Conservation (phyloP, 2,113 vertebrate species). For the Ivindomyrus marchei region DNA sequence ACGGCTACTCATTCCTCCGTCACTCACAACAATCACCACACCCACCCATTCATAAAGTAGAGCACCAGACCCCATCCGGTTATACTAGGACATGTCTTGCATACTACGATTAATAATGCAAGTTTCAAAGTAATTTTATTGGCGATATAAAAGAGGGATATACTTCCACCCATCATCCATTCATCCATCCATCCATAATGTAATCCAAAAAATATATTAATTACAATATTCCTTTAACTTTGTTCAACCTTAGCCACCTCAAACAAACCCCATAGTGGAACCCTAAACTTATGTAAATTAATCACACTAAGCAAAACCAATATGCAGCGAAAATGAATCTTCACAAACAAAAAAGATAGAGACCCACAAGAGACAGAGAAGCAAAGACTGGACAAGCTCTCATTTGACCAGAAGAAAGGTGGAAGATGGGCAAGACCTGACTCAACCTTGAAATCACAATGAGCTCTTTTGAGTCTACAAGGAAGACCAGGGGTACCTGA, state of each 20-base stretch:
- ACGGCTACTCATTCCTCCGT: slow-evolving; percentile 34
- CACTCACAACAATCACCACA: slow-evolving; percentile 48
- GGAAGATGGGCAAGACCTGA: not conserved
- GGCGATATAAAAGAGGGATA: not conserved
- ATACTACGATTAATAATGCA: not conserved
- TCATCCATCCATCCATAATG: not conserved
- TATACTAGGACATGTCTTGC: not conserved
- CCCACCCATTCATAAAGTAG: slow-evolving; percentile 69
- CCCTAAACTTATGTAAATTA: not conserved
- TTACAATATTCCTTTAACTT: not conserved
- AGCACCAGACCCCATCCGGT: slow-evolving; percentile 19
- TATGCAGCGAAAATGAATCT: not conserved
- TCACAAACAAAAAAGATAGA: not conserved
- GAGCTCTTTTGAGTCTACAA: not conserved
- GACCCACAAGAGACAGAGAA: not conserved
- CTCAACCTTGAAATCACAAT: not conserved
- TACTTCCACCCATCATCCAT: not conserved
- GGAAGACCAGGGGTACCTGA: not conserved
- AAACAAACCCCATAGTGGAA: not conserved
- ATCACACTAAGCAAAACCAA: not conserved
- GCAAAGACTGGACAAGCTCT: not conserved
- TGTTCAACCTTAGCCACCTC: not conserved
- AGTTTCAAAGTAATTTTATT: not conserved
- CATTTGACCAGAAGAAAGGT: not conserved
- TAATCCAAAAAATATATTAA: not conserved